Base-by-base conservation (phyloP, 1,140 invertebrate species). In the Drosophila sulfurigaster region DNA sequence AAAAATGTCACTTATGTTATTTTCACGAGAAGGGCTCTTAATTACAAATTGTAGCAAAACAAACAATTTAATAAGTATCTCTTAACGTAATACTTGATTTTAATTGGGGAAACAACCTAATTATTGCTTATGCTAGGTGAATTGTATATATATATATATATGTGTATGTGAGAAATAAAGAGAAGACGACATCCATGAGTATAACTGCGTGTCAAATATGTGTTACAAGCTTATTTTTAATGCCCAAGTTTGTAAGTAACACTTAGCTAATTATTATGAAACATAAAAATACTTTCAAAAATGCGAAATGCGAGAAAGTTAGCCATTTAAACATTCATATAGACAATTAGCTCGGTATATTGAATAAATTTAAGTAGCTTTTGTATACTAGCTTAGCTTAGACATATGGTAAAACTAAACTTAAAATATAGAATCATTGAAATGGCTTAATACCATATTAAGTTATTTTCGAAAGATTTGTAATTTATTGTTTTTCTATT, bases 301-400 rank as follows among this genome's bases (percentile, higher is more conserved):
- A 0, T 32, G 30, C 30, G 54, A 48, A 78, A 75, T 45, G 48
- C 70, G 46, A 81, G 11, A 25, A 68, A 78, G 48, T 66, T 64
- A 85, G 81, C 67, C 63, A 86, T 81, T 83, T 79, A 67, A 75
- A 64, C 71, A 83, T 69, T 78, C 38, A 68, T 68, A 68, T 5
- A 71, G 15, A 64, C 45, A 76, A 11, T 54, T 60, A 68, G 48
- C 52, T 52, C 75, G 57, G 58, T 78, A 78, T 67, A 82, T 78
- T 67, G 71, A 70, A 65, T 79, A 82, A 64, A 64, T 86, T 67
- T 86, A 86, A 86, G 82, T 86, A 86, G 82, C 82, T 86, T 86
- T 86, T 86, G 82, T 86, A 86, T 76, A 86, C 79, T 86, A 86
- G 82, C 82, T 86, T 86, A 86, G 82, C 82, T 75, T 86, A 86